Base-by-base conservation (phyloP, 2,888 invertebrate genomes). In the Subacronicta megacephala region DNA sequence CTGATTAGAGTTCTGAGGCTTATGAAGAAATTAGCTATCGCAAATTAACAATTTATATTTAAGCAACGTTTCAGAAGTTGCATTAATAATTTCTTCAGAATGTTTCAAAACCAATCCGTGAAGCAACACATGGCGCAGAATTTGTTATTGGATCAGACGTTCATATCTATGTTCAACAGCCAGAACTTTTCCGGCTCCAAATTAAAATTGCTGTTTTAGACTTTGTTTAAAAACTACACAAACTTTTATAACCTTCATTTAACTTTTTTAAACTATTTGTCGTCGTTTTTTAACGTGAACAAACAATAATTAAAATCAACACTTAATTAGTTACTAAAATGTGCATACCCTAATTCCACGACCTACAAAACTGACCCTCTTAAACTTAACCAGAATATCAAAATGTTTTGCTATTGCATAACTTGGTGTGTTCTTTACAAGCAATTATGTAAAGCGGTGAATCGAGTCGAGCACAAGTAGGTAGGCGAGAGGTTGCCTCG, bases 401-500 rank as follows among this genome's bases (percentile, higher is more conserved):
- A 88, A 84, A 87, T 83, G 84, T 88, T 90, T 87, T 89, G 85
- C 62, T 87, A 71, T 93, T 92, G 89, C 89, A 82, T 86, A 91
- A 92, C 67, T 77, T 79, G 80, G 84, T 89, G 87, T 86, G 88
- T 89, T 90, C 84, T 89, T 88, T 89, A 84, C 87, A 84, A 86
- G 85, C 85, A 90, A 91, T 93, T 93, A 93, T 91, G 92, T 93
- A 92, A 92, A 92, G 87, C 83, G 82, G 83, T 83, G 87, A 80
- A 88, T 88, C 86, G 85, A 81, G 75, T 78, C 78, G 80, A 82
- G 80, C 77, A 69, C 74, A 88, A 89, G 90, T 88, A 85, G 87
- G 88, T 82, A 82, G 82, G 84, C 84, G 84, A 84, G 82, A 85
- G 88, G 83, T 77, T 82, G 82, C 75, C 75, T 82, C 73, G 77